Percentiles rank a stretch among this genome's conserved stretches.
Evolutionary conservation across 2,113 vertebrate genomes (phyloP).

Genomic region (Xenopus laevis): DNA sequence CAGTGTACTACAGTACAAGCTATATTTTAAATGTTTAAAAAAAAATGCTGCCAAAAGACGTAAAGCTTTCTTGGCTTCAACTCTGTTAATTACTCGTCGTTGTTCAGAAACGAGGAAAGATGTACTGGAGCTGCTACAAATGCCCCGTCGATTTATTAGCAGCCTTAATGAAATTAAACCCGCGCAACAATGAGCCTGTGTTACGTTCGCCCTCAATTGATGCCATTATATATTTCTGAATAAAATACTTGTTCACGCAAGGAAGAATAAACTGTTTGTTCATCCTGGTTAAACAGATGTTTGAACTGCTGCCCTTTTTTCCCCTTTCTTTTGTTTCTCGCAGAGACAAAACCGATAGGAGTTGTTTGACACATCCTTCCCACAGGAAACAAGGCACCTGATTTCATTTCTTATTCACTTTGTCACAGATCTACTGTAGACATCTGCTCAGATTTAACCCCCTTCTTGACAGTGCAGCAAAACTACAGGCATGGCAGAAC

Average conservation of each 20-base stretch:
- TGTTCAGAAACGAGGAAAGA: conserved; percentile 17
- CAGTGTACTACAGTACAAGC: neutral
- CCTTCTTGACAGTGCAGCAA: too few relatives aligned
- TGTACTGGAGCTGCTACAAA: conserved; percentile 16
- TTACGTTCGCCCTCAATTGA: conserved; percentile 2
- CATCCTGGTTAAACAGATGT: neutral
- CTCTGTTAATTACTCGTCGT: conserved; percentile 26
- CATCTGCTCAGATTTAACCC: too few relatives aligned
- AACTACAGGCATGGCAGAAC: too few relatives aligned
- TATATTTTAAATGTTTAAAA: conserved; percentile 18
- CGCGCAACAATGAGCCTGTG: conserved; percentile 4
- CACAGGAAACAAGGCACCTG: too few relatives aligned
- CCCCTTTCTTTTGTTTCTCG: neutral
- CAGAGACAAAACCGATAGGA: too few relatives aligned
- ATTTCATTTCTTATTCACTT: too few relatives aligned
- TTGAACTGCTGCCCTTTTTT: neutral
- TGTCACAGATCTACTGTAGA: too few relatives aligned
- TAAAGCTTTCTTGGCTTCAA: conserved; percentile 32
- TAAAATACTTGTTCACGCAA: neutral
- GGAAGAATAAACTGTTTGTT: neutral
- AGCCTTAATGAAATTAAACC: conserved; percentile 30
- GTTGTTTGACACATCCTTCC: too few relatives aligned
- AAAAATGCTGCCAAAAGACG: conserved; percentile 6
- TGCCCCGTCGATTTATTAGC: conserved; percentile 34
- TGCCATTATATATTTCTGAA: neutral